Evolutionary conservation across 2,113 vertebrate species (phyloP), one percentile per base, ranked within the genome.

Genomic region (Rhinichthys klamathensis): DNA sequence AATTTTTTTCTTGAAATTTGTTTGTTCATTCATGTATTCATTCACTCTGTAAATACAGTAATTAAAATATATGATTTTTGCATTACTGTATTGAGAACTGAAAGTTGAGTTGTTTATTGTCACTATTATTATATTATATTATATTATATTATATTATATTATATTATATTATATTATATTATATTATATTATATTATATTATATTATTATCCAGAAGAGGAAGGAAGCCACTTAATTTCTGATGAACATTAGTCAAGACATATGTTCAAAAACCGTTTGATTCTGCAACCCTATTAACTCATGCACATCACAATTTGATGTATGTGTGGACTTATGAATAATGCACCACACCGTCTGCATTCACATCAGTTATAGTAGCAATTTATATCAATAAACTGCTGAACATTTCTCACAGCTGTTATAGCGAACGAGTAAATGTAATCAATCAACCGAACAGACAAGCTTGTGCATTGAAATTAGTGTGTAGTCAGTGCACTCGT

Each of bases 361-460:
- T 51, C 79, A 81, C 16, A 69, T 46, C 79, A 81, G 44, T 67
- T 81, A 54, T 27, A 54, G 73, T 49, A 72, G 35, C 35, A 41
- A 72, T 72, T 72, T 76, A 76, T 76, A 76, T 54, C 73, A 76
- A 76, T 76, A 75, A 54, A 74, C 16, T 44, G 15, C 58, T 16
- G 60, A 49, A 46, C 80, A 81, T 81, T 69, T 51, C 9, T 81
- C 80, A 49, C 61, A 69, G 61, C 61, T 69, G 61, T 69, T 32
- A 65, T 13, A 67, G 79, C 11, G 8, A 46, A 67, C 4, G 11
- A 49, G 38, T 21, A 67, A 81, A 67, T 23, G 60, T 8, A 51
- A 81, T 81, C 41, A 12, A 23, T 81, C 61, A 81, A 32, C 76
- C 21, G 13, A 32, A 38, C 54, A 25, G 54, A n/a, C 30, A 41